Base-by-base conservation (phyloP, 2,797 vertebrate species). In the Phrynocephalus guinanensis region DNA sequence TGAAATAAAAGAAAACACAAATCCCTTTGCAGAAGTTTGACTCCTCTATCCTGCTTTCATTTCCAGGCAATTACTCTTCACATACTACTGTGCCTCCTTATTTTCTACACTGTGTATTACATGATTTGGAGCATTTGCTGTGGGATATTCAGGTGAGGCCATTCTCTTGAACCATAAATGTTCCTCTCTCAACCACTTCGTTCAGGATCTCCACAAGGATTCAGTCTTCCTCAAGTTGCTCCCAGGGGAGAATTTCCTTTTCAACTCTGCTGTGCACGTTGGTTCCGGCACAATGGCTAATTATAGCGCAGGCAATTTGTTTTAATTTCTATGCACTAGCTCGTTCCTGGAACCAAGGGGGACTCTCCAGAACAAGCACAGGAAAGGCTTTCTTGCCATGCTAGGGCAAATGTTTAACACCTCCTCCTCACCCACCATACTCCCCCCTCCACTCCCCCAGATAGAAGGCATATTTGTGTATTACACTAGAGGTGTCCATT, bases 61-160 rank as follows among this genome's bases (percentile, higher is more conserved):
- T 72, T 82, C 6, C 93, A 97, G 97, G 95, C 94, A 38, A 96
- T 97, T 88, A 79, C 97, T 79, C 79, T 94, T 90, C 96, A 96
- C 66, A 92, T 97, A 84, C 92, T 96, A 86, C 93, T 96, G n/a
- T 97, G 97, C 85, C 89, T 97, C 84, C 24, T 96, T 82, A 95
- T 97, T 94, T 97, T 97, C 93, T 97, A 97, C 94, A 95, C 96
- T 33, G 91, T 97, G 28, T 97, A 97, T 92, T 97, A 97, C 91
- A 97, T 97, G 96, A 96, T 96, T 18, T 96, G 93, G 26, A 97
- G 97, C 44, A 94, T 97, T 83, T 97, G 96, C 83, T 97, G 97
- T 68, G 96, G 97, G 79, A 95, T 95, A 72, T 97, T 97, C 95
- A 97, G 95, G 97, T 97, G 91, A 95, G 95, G 76, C 44, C 26